These are phyloP conservation scores for Procavia capensis DNA, from an alignment of 2,113 vertebrate species.

Conservation along the genomic window DNA sequence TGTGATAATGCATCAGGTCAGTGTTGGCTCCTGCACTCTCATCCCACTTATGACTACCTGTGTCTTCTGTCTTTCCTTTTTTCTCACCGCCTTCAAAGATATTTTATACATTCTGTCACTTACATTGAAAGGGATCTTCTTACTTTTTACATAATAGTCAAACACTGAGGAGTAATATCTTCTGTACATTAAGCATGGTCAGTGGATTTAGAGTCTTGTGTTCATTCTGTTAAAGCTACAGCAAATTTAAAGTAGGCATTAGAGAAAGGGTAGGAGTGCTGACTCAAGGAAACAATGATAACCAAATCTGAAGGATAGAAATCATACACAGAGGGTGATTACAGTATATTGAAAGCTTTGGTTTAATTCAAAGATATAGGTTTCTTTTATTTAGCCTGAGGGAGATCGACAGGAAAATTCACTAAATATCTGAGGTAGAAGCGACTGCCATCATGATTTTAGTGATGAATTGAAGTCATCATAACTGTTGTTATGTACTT, in stretches of 20 bases:
- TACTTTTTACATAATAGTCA: constrained; percentile 37
- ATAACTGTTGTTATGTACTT: not conserved
- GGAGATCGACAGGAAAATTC: not conserved
- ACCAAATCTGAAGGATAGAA: not conserved
- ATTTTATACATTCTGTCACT: constrained; percentile 8
- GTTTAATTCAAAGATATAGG: constrained; percentile 3
- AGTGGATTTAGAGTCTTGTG: not conserved
- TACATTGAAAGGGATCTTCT: not conserved
- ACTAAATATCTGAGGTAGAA: not conserved
- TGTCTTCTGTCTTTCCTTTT: not conserved
- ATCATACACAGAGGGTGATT: not conserved
- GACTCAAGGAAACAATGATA: not conserved
- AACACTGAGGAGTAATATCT: constrained; percentile 50
- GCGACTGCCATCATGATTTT: not conserved
- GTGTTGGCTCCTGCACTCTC: not conserved
- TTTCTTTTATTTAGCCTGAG: not conserved
- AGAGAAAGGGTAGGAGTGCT: not conserved
- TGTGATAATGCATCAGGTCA: constrained; percentile 1
- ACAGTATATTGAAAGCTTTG: not conserved
- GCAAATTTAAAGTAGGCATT: not conserved
- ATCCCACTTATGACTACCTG: not conserved
- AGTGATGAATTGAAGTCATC: not conserved
- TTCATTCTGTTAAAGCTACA: not conserved
- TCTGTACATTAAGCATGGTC: constrained; percentile 11
- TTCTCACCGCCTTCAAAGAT: not conserved